Base-by-base conservation (phyloP, 2,888 invertebrate species). In the Elmis aenea region DNA sequence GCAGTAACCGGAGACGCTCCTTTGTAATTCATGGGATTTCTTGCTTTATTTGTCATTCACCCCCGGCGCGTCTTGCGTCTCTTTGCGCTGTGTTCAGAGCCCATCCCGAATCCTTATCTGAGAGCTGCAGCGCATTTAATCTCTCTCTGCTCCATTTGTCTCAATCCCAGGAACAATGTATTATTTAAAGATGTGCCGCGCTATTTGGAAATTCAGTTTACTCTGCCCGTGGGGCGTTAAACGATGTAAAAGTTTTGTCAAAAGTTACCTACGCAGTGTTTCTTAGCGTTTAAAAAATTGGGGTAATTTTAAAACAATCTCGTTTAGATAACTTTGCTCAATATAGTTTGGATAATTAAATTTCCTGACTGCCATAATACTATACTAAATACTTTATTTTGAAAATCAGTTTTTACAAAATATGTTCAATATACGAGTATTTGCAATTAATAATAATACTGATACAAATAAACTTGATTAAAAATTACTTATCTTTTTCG, bases 11-110 rank as follows among this genome's bases (percentile, higher is more conserved):
- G 63, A 64, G 63, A 63, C 62, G 59, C 64, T 66, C 56, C 63
- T 67, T 67, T 66, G 67, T 67, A 68, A 68, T 68, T 68, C 66
- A 66, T 67, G 59, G 64, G 64, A 63, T 67, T 66, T 66, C 58
- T 60, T 56, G 61, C 61, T 65, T 62, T 67, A 67, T 67, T 67
- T 67, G 66, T 66, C 66, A 67, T 64, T 64, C 63, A 59, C 63
- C 59, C 69, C 60, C 64, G 58, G 57, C 58, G 61, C n/a, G n/a
- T 18, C 18, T 8, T 18, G 18, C 5, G 5, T 64, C 66, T 58
- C 50, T 50, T 55, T 48, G 38, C 51, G 50, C 55, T 52, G 46
- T 53, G 48, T 51, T 50, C 51, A 50, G 44, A 43, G 43, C 45
- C 46, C 38, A 45, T 52, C 44, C 40, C 39, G 43, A 38, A 38